A percentile compares a stretch with the other conserved stretches of the same genome.
Conservation (phyloP, 2,113 vertebrate species). For the Sylvilagus bachmani region DNA sequence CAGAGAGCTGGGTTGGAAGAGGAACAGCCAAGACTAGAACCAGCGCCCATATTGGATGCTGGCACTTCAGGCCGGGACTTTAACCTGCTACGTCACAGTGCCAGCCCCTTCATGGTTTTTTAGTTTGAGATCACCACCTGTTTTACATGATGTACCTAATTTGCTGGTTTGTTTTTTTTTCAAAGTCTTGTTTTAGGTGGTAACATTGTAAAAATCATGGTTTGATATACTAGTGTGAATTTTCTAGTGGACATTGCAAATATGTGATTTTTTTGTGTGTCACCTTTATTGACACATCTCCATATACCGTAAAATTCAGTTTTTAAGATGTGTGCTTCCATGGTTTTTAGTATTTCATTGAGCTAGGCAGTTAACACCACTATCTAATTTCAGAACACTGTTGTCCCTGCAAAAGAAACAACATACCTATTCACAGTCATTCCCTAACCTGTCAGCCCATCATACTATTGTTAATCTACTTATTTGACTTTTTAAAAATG, state of each 20-base stretch:
- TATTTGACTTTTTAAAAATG: no score
- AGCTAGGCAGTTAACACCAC: not conserved
- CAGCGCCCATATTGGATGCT: no score
- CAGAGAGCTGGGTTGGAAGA: no score
- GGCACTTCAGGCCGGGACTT: no score
- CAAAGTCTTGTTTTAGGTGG: not conserved
- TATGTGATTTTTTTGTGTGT: not conserved
- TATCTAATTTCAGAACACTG: not conserved
- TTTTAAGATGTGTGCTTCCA: not conserved
- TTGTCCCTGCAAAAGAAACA: not conserved
- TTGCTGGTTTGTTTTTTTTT: not conserved
- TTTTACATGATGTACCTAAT: not conserved
- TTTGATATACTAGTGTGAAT: not conserved
- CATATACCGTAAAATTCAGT: not conserved
- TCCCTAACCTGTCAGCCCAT: not conserved
- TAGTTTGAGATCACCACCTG: conserved; percentile 6
- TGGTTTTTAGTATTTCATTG: not conserved
- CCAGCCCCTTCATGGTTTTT: not conserved
- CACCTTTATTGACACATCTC: not conserved
- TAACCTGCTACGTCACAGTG: no score
- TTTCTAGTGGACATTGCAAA: conserved; percentile 23
- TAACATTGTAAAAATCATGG: not conserved
- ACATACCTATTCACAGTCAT: not conserved
- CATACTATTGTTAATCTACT: not conserved
- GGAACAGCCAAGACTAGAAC: no score